Evolutionary conservation across 2,113 vertebrate genomes (phyloP).

Genomic region (Lepidiolamprologus cunningtoni): DNA sequence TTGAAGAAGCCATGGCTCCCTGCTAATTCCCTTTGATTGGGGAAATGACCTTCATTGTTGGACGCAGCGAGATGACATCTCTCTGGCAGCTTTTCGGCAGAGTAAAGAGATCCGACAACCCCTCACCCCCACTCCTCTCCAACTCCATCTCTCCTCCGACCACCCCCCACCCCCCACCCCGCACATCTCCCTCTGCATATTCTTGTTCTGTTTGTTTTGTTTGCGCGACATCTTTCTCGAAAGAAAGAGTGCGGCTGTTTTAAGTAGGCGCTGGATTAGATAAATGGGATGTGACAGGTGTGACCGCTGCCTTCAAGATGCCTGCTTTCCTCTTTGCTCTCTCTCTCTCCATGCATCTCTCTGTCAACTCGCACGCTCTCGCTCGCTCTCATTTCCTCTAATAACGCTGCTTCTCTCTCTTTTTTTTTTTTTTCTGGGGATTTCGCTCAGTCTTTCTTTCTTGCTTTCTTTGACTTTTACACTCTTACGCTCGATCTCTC

Average conservation of each 20-base stretch:
- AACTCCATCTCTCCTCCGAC: neutral
- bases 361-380: conserved; percentile 16
- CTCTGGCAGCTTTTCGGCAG: conserved; percentile 34
- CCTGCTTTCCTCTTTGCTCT: conserved; percentile 56
- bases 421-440: neutral
- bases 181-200: neutral
- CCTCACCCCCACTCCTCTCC: neutral
- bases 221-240: conserved; percentile 62
- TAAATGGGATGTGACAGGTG: conserved; percentile 81
- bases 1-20: conserved; percentile 42
- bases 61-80: conserved; percentile 56
- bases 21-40: conserved; percentile 57
- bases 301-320: conserved; percentile 75
- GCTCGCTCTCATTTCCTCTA: conserved; percentile 27
- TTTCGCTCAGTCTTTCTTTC: neutral
- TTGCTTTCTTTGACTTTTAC: conserved; percentile 21
- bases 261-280: conserved; percentile 78
- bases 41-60: conserved; percentile 66
- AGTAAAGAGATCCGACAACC: conserved; percentile 15
- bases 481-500: neutral
- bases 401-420: conserved; percentile 27
- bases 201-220: conserved; percentile 67
- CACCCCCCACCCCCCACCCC: neutral
- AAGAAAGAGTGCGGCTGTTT: conserved; percentile 66
- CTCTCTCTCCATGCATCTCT: conserved; percentile 2